These are phyloP conservation scores for Drosophila paracracens DNA, from an alignment of 2,888 invertebrate species.

Conservation along the genomic window DNA sequence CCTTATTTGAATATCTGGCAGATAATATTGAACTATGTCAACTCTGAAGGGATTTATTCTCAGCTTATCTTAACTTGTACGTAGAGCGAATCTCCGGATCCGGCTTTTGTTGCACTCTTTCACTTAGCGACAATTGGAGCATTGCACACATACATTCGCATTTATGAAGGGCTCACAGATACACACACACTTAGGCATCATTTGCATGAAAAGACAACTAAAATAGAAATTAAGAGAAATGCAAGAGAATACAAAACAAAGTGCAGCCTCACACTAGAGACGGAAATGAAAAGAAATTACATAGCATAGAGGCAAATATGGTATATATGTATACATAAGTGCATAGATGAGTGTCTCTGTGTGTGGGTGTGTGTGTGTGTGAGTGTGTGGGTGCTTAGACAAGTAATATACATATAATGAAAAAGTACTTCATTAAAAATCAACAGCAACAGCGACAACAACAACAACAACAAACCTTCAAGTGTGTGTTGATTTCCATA, in stretches of 20 bases:
- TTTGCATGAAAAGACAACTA: slow-evolving; percentile 79
- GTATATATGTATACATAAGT: slow-evolving; percentile 21
- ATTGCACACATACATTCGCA: slow-evolving; percentile 47
- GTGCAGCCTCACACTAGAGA: slow-evolving; percentile 62
- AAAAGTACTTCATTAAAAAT: slow-evolving; percentile 81
- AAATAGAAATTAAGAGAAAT: slow-evolving; percentile 79
- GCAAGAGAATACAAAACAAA: slow-evolving; percentile 61
- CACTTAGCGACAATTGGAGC: slow-evolving; percentile 74
- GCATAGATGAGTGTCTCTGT: slow-evolving; percentile 28
- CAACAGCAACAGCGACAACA: slow-evolving; percentile 63
- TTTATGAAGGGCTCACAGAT: slow-evolving; percentile 59
- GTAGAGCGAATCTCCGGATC: not conserved
- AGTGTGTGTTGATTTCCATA: slow-evolving; percentile 79
- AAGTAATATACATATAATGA: slow-evolving; percentile 72
- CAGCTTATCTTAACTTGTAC: slow-evolving; percentile 3
- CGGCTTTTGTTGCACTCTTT: slow-evolving; percentile 44
- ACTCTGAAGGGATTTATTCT: not conserved
- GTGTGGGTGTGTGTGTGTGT: not conserved
- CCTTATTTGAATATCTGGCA: not conserved
- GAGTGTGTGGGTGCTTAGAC: slow-evolving; percentile 37
- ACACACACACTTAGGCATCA: slow-evolving; percentile 31
- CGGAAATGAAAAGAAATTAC: slow-evolving; percentile 79
- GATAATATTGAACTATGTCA: not conserved
- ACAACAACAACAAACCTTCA: slow-evolving; percentile 46
- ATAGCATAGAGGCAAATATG: slow-evolving; percentile 41